Evolutionary conservation across 2,113 vertebrate genomes (phyloP), one percentile per base, ranked within the genome.

Genomic region (Colius striatus): DNA sequence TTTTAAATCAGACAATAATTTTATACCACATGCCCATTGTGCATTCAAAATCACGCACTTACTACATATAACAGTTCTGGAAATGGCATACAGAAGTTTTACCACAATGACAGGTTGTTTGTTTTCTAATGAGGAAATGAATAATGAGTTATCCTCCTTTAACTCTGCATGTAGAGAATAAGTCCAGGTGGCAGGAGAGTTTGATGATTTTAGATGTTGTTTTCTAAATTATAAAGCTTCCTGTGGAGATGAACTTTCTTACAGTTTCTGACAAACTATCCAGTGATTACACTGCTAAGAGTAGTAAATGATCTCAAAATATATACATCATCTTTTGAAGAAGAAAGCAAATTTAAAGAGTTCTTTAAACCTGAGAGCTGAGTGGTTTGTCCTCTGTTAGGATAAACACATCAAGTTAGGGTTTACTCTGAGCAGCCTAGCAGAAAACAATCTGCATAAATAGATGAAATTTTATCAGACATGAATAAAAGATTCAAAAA

Each of bases 221-320:
- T 91, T 95, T 94, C 47, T 48, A 86, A 95, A 80, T 90, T 79
- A 76, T 58, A 86, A 94, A 95, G 51, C 63, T 91, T 95, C 65
- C 60, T 3, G 2, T 66, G 43, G 78, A 95, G 71, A 78, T 36
- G 36, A 91, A 72, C 62, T 94, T 93, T 92, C 38, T 89, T 76
- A 62, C 6, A 76, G 63, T 79, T 32, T 87, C 74, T 83, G 71
- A 55, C 27, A 91, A 91, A 63, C 63, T 67, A 62, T 60, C 38
- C 75, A 36, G 29, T 89, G 89, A 92, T 89, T 90, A 87, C 43
- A 74, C 22, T 81, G 67, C 67, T 81, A 87, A 91, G 34, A 85
- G 87, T 84, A 95, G 74, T 55, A 94, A 91, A 71, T 77, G 32
- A 85, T 83, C 62, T 90, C 90, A 94, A 96, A 89, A 88, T 83